These are phyloP conservation scores for Ypsolopha scabrella DNA, from an alignment of 2,888 invertebrate species.

Conservation along the genomic window DNA sequence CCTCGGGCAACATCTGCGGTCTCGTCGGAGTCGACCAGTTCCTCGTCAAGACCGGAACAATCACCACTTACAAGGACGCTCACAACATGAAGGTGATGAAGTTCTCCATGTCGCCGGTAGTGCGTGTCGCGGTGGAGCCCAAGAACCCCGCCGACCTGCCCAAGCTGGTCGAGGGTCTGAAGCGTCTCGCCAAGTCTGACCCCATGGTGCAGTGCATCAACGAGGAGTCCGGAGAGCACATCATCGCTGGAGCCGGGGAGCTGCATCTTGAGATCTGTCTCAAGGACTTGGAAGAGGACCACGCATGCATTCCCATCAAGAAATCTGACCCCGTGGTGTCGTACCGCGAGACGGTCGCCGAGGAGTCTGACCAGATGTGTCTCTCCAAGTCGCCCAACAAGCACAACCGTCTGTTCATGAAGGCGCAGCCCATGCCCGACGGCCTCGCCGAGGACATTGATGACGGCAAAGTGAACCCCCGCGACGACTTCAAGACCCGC, in stretches of 20 bases:
- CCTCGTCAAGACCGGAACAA: slow-evolving; percentile 99
- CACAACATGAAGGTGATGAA: slow-evolving; percentile 99
- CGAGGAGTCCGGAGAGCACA: slow-evolving; percentile 99
- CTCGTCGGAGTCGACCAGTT: slow-evolving; percentile 99
- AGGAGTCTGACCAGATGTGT: slow-evolving; percentile 95
- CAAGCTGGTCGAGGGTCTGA: slow-evolving; percentile 98
- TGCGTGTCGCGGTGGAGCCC: slow-evolving; percentile 99
- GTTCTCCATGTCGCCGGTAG: slow-evolving; percentile 99
- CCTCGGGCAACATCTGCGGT: slow-evolving; percentile 99
- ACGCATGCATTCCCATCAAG: slow-evolving; percentile 98
- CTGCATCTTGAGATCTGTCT: slow-evolving; percentile 99
- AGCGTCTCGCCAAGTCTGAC: slow-evolving; percentile 99
- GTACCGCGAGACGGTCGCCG: slow-evolving; percentile 96
- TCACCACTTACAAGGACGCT: slow-evolving; percentile 98
- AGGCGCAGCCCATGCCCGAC: slow-evolving; percentile 95
- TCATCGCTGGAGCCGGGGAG: slow-evolving; percentile 99
- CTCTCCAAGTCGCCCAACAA: slow-evolving; percentile 99
- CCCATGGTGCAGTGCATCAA: slow-evolving; percentile 99
- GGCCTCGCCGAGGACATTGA: slow-evolving; percentile 98
- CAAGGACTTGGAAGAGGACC: slow-evolving; percentile 99
- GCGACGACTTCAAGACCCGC: slow-evolving; percentile 97
- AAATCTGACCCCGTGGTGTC: slow-evolving; percentile 99
- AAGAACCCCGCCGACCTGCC: slow-evolving; percentile 99
- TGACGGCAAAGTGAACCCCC: slow-evolving; percentile 91
- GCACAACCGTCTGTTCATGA: slow-evolving; percentile 98